A percentile compares a stretch with the other conserved stretches of the same genome.
Conservation (phyloP, 2,888 invertebrate species). For the Drosophila kambysellisi region DNA sequence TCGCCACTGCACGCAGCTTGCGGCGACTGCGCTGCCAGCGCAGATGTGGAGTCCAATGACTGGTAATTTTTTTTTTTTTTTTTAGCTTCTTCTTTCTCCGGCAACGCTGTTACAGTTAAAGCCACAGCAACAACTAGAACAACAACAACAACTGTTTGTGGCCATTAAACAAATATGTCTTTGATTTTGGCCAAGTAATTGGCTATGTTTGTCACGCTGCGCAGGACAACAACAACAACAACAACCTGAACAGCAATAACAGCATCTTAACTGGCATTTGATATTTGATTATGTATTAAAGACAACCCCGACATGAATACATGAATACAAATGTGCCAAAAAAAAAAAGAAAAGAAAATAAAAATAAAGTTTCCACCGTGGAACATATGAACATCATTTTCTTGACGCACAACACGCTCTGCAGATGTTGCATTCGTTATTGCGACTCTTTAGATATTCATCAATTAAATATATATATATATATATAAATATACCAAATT, state of each 20-base stretch:
- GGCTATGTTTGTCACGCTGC: conserved; percentile 49
- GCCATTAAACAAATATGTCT: conserved; percentile 47
- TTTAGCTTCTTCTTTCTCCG: conserved; percentile 4
- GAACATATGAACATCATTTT: background rate
- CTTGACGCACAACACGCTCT: background rate
- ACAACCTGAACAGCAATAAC: conserved; percentile 3
- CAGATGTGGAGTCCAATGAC: background rate
- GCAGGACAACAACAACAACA: conserved; percentile 5
- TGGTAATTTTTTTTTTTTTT: conserved; percentile 3
- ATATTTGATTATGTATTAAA: conserved; percentile 40
- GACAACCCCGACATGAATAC: conserved; percentile 12
- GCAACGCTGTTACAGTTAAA: background rate
- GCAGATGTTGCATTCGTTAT: background rate
- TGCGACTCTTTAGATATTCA: background rate
- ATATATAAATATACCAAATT: conserved; percentile 1
- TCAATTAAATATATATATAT: background rate
- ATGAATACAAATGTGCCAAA: conserved; percentile 8
- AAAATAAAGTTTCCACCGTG: background rate
- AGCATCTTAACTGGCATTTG: conserved; percentile 30
- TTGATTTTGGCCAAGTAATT: conserved; percentile 48
- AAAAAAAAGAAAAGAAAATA: background rate
- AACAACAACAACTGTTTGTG: conserved; percentile 31
- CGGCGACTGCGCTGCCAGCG: background rate
- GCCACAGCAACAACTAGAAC: conserved; percentile 15
- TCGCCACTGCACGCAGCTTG: conserved; percentile 37